Base-by-base conservation (phyloP, 2,888 invertebrate species). In the Liodrosophila aerea region DNA sequence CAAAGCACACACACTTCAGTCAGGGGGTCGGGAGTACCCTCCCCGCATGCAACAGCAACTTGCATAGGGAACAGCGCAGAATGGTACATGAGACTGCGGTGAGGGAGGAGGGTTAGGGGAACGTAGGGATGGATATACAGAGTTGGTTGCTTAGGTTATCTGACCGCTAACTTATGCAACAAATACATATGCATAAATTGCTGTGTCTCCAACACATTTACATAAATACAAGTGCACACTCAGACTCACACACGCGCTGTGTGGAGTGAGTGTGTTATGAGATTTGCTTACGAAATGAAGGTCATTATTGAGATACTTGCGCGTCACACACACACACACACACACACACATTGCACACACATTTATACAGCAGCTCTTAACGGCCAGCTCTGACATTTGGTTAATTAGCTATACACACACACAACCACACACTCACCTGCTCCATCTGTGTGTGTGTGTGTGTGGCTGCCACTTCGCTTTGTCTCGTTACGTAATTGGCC, bases 231-330 rank as follows among this genome's bases (percentile, higher is more conserved):
- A 57, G 45, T 63, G 31, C 60, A 43, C 31, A 22, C 27, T n/a
- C 33, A 13, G 12, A 15, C 36, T 15, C 22, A 37, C 12, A 9
- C 8, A 39, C 16, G 33, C 37, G 44, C 12, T 29, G 36, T 36
- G 15, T 40, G 18, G 18, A 33, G 53, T 31, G 39, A 45, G 49
- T 62, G 49, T 65, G 69, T 51, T 77, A 78, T 78, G 83, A 78
- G 64, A 72, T 81, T 82, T 78, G 82, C 85, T 81, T 82, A 71
- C 77, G 68, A 74, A 76, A 81, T 77, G 85, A 77, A 81, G 85
- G 77, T 76, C 63, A 80, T 77, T 77, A 83, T 77, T 60, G 60
- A 49, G 51, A 58, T 61, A 61, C 62, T 64, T 65, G 57, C 37
- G 22, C 2, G 3, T 22, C 22, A 22, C 2, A 52, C 40, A 34